phyloP scores from a whole-genome alignment of 2,888 invertebrate species.

The Rotaria sp. region DNA sequence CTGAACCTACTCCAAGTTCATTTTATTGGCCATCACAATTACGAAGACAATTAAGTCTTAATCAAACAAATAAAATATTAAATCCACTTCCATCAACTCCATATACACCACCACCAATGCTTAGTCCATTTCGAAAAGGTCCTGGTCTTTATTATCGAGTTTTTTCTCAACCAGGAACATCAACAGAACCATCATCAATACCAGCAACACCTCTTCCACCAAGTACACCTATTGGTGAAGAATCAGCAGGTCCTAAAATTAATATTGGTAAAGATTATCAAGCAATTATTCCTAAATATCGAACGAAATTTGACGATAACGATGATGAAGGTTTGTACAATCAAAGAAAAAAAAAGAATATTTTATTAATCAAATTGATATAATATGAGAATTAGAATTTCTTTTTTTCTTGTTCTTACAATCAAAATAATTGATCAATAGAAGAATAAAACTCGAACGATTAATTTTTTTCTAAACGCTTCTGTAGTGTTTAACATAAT shows the following conservation, averaged over 20 bases:
- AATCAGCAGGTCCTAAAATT: conserved; percentile 16
- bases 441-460: too few species aligned
- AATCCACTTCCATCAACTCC: neutral
- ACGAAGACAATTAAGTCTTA: neutral
- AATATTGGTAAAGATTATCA: conserved; percentile 37
- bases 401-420: too few species aligned
- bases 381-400: too few species aligned
- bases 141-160: conserved; percentile 1
- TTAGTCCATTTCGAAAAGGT: conserved; percentile 83
- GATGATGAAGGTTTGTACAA: neutral
- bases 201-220: neutral
- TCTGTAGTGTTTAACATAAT: too few species aligned
- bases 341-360: too few species aligned
- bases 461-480: too few species aligned
- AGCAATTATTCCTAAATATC: conserved; percentile 30
- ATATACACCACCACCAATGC: conserved; percentile 86
- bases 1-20: neutral
- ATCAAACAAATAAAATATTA: neutral
- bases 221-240: neutral
- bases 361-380: too few species aligned
- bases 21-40: conserved; percentile 30
- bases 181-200: neutral
- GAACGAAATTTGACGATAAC: neutral
- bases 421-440: too few species aligned
- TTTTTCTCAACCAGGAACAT: neutral